A percentile compares a stretch with the other conserved stretches of the same genome.
Evolutionary conservation across 2,113 vertebrate species (phyloP).

Genomic region (Tupaia chinensis): DNA sequence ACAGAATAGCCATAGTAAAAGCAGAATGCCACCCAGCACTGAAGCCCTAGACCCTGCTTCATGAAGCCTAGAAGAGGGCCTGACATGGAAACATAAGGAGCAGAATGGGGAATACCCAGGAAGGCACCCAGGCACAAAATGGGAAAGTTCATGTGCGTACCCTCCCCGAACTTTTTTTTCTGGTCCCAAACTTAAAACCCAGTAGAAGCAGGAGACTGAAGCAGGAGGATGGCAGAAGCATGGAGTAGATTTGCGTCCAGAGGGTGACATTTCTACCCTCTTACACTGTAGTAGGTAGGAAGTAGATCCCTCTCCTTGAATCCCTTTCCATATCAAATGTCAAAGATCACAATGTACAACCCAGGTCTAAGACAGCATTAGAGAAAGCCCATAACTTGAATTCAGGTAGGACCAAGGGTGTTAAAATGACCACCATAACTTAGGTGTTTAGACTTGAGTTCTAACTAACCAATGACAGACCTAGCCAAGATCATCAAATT

Average conservation of each 20-base stretch:
- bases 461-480: not conserved
- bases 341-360: not conserved
- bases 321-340: not conserved
- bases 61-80: not conserved
- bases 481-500: not conserved
- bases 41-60: not conserved
- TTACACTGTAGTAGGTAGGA: rapidly evolving
- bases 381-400: not conserved
- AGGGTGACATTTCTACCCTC: not conserved
- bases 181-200: not conserved
- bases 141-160: no score
- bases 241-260: no score
- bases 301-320: no score
- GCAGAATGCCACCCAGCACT: rapidly evolving
- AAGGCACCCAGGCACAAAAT: no score
- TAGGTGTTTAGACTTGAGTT: no score
- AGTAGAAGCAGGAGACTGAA: not conserved
- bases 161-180: not conserved
- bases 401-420: not conserved
- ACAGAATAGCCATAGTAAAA: rapidly evolving
- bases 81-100: rapidly evolving
- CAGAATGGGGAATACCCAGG: not conserved
- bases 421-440: not conserved
- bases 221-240: rapidly evolving
- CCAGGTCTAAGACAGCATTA: not conserved